Evolutionary conservation across 2,797 vertebrate genomes (phyloP), one percentile per base, ranked within the genome.

Genomic region (Loriculus beryllinus): DNA sequence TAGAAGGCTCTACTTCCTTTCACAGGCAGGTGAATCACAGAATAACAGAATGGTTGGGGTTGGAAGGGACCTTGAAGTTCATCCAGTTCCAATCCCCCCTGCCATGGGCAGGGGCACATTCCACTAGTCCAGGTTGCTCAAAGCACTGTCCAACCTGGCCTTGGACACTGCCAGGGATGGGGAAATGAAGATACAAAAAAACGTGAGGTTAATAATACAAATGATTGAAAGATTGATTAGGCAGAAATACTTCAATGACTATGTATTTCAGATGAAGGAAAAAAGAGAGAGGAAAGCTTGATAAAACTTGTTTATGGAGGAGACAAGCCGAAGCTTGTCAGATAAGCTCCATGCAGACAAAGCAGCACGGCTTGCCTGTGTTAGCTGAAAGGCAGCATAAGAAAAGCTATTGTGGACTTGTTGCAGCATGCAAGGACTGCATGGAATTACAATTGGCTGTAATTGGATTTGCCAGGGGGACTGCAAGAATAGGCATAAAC

Each of bases 261-360:
- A 51, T 43, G 21, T 65, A 52, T 43, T 89, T 78, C 74, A 93
- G 89, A 75, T 88, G 77, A 88, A 75, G 86, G 78, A 57, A 87
- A 68, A 82, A 84, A 88, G 93, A 92, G 83, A 92, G 37, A 63
- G 64, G 29, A 84, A 82, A 93, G 90, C 91, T 94, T 93, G 82
- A 93, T 97, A 96, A 93, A 97, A n/a, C 93, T 92, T 93, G 72
- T 90, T 96, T 35, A 18, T 43, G 88, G 82, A 92, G 76, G 91
- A 97, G 97, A 91, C 97, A 90, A 96, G 98, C 96, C 96, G 93
- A 89, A 97, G 97, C 98, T 98, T 97, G 98, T 96, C 96, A 69
- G 95, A 90, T 96, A 92, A 98, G 97, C 94, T 97, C 83, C 96
- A 97, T 95, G 95, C 97, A 97, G 97, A 92, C 77, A 84, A 86